Evolutionary conservation across 2,797 vertebrate species (phyloP).

Genomic region (Melanotaenia trifasciata): DNA sequence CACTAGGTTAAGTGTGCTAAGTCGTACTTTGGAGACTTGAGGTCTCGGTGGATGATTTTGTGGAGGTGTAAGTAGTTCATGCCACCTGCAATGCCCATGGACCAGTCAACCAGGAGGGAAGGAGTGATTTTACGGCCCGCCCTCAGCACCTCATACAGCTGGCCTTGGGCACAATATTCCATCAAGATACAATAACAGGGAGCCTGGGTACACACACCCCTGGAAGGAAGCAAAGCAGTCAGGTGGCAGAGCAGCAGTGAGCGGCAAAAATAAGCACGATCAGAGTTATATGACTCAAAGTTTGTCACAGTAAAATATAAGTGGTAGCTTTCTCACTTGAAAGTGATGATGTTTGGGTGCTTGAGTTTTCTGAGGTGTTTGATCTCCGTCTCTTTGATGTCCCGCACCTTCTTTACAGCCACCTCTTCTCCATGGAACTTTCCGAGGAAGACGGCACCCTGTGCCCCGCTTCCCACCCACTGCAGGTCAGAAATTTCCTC

Average conservation of each 20-base stretch:
- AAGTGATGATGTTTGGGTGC: constrained; percentile 97
- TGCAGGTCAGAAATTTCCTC: constrained; percentile 98
- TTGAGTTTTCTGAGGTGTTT: constrained; percentile 96
- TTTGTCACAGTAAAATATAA: constrained; percentile 17
- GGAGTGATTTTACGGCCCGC: constrained; percentile 95
- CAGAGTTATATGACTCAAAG: constrained; percentile 6
- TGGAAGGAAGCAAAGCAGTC: constrained; percentile 58
- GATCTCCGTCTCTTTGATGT: constrained; percentile 97
- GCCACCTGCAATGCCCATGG: constrained; percentile 97
- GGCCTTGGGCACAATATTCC: constrained; percentile 98
- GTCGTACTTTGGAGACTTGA: constrained; percentile 95
- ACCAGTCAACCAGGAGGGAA: constrained; percentile 94
- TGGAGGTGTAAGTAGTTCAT: constrained; percentile 99
- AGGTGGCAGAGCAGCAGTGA: background rate
- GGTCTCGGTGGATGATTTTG: constrained; percentile 98
- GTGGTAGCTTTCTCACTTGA: constrained; percentile 87
- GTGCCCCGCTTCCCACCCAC: constrained; percentile 97
- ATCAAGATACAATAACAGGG: constrained; percentile 98
- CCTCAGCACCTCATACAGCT: constrained; percentile 95
- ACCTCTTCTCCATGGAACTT: constrained; percentile 96
- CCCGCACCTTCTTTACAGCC: constrained; percentile 95
- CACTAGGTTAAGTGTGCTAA: background rate
- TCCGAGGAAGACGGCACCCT: constrained; percentile 95
- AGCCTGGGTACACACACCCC: constrained; percentile 97
- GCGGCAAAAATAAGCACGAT: constrained; percentile 6